Evolutionary conservation across 2,888 invertebrate species (phyloP).

Genomic region (Nemoura dubitans): DNA sequence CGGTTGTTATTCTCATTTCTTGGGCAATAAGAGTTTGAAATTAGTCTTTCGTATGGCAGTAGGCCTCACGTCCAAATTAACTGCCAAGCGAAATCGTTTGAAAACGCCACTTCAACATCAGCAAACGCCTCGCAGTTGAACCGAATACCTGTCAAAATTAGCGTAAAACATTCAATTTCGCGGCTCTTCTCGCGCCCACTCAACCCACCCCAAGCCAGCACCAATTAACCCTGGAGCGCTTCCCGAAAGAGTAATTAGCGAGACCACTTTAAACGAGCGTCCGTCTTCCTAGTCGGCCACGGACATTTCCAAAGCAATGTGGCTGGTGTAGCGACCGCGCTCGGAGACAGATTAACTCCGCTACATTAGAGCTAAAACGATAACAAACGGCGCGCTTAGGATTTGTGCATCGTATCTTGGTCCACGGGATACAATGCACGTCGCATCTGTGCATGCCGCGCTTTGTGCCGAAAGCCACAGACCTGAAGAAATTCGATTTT

Average conservation of each 20-base stretch:
- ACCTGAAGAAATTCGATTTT: background rate
- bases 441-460: background rate
- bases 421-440: background rate
- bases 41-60: too few species aligned
- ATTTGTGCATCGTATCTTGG: slow-evolving; percentile 18
- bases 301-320: background rate
- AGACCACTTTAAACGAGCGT: slow-evolving; percentile 21
- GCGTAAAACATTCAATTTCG: too few species aligned
- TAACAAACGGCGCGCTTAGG: slow-evolving; percentile 20
- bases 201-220: background rate
- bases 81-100: too few species aligned
- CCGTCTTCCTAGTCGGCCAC: background rate
- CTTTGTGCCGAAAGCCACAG: background rate
- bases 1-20: too few species aligned
- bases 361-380: slow-evolving; percentile 24
- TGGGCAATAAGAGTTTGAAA: too few species aligned
- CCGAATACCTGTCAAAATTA: too few species aligned
- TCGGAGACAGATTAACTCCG: slow-evolving; percentile 21
- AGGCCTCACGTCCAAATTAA: too few species aligned
- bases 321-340: too few species aligned
- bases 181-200: background rate
- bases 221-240: background rate
- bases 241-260: background rate
- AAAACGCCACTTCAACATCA: too few species aligned
- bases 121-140: too few species aligned